These are phyloP conservation scores for Pristis pectinata DNA, from an alignment of 2,797 vertebrate species.

Conservation along the genomic window DNA sequence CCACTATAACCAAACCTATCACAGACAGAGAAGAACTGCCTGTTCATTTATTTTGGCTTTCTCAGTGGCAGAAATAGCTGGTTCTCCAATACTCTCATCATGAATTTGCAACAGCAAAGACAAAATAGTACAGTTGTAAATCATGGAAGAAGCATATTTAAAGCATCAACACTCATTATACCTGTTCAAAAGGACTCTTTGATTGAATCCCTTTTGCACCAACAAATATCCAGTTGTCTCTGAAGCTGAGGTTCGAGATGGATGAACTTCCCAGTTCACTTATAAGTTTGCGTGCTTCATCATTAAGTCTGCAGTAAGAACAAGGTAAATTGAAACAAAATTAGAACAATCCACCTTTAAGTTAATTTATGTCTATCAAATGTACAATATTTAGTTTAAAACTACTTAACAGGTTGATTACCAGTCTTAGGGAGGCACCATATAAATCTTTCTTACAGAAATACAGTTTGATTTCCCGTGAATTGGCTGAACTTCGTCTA, in stretches of 20 bases:
- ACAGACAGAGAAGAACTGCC: no score
- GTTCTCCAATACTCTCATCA: no score
- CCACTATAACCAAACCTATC: neutral
- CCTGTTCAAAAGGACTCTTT: constrained; percentile 97
- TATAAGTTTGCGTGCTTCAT: constrained; percentile 79
- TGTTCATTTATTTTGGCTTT: neutral
- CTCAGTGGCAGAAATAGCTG: neutral
- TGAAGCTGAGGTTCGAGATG: constrained; percentile 71
- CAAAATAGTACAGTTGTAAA: neutral
- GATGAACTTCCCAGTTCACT: constrained; percentile 76
- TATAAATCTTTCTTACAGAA: no score
- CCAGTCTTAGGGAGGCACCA: no score
- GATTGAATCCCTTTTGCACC: constrained; percentile 97
- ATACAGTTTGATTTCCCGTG: no score
- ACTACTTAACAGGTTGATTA: neutral
- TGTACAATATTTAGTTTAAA: neutral
- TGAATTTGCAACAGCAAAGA: neutral
- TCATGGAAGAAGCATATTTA: neutral
- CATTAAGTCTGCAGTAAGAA: constrained; percentile 67
- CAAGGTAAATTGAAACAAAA: neutral
- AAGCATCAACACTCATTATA: constrained; percentile 50
- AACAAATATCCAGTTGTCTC: constrained; percentile 97
- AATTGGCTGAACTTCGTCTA: no score
- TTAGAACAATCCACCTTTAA: neutral
- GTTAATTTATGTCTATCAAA: neutral